Percentiles rank a stretch among this genome's conserved stretches.
phyloP scores from a whole-genome alignment of 2,113 vertebrate species.

The Ameiurus melas region DNA sequence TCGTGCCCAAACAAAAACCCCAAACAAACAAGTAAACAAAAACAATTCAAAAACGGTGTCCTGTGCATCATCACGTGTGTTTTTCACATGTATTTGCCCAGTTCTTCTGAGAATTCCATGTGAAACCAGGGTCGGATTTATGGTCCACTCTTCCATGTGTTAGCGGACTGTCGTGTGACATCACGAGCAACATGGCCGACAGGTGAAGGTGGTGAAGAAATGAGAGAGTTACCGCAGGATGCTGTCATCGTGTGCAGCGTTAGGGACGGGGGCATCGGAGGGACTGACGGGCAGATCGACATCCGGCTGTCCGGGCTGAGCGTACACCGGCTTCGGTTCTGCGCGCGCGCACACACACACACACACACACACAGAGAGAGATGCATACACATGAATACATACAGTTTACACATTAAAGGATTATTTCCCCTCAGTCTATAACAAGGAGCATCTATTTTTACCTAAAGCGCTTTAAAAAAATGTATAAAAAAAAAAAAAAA shows the following conservation, averaged over 20 bases:
- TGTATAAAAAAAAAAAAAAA: background rate
- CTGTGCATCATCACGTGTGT: background rate
- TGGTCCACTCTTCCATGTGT: background rate
- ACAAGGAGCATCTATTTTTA: background rate
- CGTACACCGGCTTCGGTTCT: constrained; percentile 98
- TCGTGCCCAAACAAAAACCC: no score
- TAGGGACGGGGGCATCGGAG: constrained; percentile 90
- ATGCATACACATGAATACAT: constrained; percentile 47
- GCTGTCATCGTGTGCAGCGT: constrained; percentile 89
- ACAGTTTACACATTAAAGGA: background rate
- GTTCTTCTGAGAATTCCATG: background rate
- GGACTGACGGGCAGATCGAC: constrained; percentile 98
- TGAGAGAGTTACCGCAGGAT: constrained; percentile 82
- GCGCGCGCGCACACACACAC: constrained; percentile 53
- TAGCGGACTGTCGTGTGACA: background rate
- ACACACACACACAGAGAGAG: constrained; percentile 37
- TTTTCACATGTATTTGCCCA: background rate
- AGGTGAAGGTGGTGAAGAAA: background rate
- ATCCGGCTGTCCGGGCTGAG: constrained; percentile 95
- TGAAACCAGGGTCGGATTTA: background rate
- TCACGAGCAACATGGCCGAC: background rate
- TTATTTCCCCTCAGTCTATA: background rate
- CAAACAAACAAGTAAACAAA: background rate
- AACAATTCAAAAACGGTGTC: background rate
- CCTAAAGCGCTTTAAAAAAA: background rate